Evolutionary conservation across 2,888 invertebrate species (phyloP), one percentile per base, ranked within the genome.

Genomic region (Andrena fulva): DNA sequence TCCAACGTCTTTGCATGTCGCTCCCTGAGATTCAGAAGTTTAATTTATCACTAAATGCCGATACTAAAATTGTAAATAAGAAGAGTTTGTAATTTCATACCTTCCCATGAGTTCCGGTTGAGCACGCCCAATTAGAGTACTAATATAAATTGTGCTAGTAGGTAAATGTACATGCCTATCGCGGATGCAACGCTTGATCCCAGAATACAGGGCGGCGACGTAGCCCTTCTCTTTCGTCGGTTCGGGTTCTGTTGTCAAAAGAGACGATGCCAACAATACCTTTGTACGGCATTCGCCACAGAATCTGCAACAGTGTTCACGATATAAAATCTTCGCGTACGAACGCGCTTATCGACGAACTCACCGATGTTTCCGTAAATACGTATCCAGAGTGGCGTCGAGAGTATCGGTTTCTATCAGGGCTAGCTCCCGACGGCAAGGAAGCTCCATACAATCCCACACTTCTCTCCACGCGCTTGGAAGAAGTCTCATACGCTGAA

Each of bases 1-100:
- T 99, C 99, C 90, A 99, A 94, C n/a, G 99, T 99, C 94, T 99
- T 99, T 7, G 99, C 99, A 93, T 99, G 99, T 76, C 99, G 96
- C 94, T 99, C 99, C 82, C 98, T 92, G 77, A 68, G 85, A 85
- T 67, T 74, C 8, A n/a, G 59, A 27, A n/a, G 31, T 20, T 16
- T 42, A 42, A 16, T 42, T 42, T 12, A 4, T 2, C 29, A 60
- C 0, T 24, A 8, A 74, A 66, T 56, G n/a, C 16, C 7, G 16
- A 50, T 20, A 50, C 5, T 16, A 31, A 16, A 42, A 56, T 59
- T 73, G 42, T 35, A 70, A 29, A 54, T 68, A 20, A 68, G 62
- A 48, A 64, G 68, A 70, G 62, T 42, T 63, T 59, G 10, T 2
- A 64, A 60, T 12, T 82, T 50, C 85, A 88, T 94, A 96, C 97